A percentile compares a stretch with the other conserved stretches of the same genome.
Evolutionary conservation across 2,113 vertebrate genomes (phyloP).

Genomic region (Clarias gariepinus): DNA sequence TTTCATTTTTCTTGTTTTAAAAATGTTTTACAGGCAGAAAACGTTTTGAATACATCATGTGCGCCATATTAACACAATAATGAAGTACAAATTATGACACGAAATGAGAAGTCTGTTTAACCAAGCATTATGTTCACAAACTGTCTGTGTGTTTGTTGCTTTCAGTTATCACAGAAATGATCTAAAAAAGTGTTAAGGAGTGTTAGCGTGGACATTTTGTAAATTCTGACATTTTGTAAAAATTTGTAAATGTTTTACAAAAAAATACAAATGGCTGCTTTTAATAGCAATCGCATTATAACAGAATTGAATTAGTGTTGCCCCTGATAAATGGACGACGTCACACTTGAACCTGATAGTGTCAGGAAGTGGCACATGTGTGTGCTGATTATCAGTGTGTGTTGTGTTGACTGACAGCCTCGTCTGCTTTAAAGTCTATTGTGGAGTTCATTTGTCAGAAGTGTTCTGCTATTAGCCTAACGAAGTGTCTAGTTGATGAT

Average conservation of each 20-base stretch:
- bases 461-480: conserved; percentile 7
- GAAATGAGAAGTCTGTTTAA: not conserved
- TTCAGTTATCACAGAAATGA: not conserved
- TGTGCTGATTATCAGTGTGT: conserved; percentile 29
- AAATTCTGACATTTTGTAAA: not conserved
- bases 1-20: too few relatives aligned
- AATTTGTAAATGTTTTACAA: not conserved
- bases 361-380: not conserved
- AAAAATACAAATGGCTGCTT: not conserved
- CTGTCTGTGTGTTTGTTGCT: not conserved
- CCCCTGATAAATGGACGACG: too few relatives aligned
- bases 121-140: not conserved
- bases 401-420: conserved; percentile 21
- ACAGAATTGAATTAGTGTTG: not conserved
- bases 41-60: too few relatives aligned
- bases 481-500: not conserved
- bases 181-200: not conserved
- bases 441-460: conserved; percentile 11
- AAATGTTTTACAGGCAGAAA: too few relatives aligned
- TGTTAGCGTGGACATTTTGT: not conserved
- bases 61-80: too few relatives aligned
- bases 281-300: not conserved
- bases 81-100: not conserved
- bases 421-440: conserved; percentile 43
- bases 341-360: not conserved